Conservation (phyloP, 1,140 invertebrate species). For the Chironomus tepperi region DNA sequence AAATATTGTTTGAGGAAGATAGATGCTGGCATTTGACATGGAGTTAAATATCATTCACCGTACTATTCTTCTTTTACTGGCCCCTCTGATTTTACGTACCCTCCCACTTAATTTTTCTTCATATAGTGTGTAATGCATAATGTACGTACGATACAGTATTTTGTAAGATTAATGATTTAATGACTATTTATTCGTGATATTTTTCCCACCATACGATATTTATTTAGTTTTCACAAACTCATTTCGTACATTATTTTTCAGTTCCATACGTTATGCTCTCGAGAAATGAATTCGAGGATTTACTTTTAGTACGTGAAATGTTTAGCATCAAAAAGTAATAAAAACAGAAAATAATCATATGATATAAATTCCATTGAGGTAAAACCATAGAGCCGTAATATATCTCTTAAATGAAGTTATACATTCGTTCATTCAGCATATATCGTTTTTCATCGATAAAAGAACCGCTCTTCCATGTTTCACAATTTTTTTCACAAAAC, state of each 20-base stretch:
- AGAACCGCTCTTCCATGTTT: not conserved
- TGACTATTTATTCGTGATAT: slow-evolving; percentile 8
- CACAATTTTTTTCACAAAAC: not conserved
- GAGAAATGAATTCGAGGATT: not conserved
- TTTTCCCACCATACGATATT: not conserved
- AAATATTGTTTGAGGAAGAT: not conserved
- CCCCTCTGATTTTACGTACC: not conserved
- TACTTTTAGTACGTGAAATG: not conserved
- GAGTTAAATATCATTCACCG: slow-evolving; percentile 7
- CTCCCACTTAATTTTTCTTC: not conserved
- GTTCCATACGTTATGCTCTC: too few relatives aligned
- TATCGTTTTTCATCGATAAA: not conserved
- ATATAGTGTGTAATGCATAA: too few relatives aligned
- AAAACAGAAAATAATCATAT: not conserved
- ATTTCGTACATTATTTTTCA: too few relatives aligned
- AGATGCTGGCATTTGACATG: not conserved
- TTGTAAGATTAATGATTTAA: slow-evolving; percentile 9
- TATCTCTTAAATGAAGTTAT: not conserved
- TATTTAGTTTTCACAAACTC: too few relatives aligned
- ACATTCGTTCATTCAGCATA: too few relatives aligned
- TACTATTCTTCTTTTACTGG: not conserved
- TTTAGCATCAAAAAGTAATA: slow-evolving; percentile 2
- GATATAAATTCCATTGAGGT: slow-evolving; percentile 18
- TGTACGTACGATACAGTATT: not conserved
- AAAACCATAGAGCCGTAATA: not conserved